A percentile compares a stretch with the other conserved stretches of the same genome.
Conservation (phyloP, 2,797 vertebrate species). For the Manis crassicaudata region DNA sequence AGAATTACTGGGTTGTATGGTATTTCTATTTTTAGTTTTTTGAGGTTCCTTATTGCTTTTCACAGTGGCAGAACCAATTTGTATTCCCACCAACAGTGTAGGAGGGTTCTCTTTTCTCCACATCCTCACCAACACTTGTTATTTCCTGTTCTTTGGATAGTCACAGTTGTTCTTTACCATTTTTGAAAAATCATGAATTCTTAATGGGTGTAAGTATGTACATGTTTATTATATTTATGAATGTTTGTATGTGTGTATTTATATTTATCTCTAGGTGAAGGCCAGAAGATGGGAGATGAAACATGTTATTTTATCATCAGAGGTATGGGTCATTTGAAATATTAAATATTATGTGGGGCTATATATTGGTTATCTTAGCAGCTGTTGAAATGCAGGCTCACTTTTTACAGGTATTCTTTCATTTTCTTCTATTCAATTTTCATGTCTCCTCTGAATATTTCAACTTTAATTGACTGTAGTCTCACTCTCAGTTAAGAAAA, state of each 20-base stretch:
- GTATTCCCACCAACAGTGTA: no score
- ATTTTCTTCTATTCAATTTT: not conserved
- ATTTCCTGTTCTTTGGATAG: no score
- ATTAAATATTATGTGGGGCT: not conserved
- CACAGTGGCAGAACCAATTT: no score
- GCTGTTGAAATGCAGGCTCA: not conserved
- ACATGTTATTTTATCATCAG: not conserved
- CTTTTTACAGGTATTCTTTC: not conserved
- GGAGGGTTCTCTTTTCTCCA: no score
- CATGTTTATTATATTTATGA: not conserved
- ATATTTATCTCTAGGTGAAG: not conserved
- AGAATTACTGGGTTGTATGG: no score
- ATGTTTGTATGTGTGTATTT: not conserved
- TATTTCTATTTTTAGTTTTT: no score
- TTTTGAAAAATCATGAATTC: not conserved
- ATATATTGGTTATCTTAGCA: not conserved
- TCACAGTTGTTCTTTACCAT: not conserved
- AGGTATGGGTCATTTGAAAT: not conserved
- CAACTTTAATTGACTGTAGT: slow-evolving; percentile 34
- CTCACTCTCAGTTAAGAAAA: slow-evolving; percentile 39
- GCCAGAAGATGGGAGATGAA: not conserved
- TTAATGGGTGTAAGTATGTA: not conserved
- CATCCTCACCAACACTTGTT: no score
- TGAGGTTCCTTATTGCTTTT: no score
- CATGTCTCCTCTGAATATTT: slow-evolving; percentile 30